Base-by-base conservation (phyloP, 2,797 vertebrate genomes). In the Corythornis leucogaster region DNA sequence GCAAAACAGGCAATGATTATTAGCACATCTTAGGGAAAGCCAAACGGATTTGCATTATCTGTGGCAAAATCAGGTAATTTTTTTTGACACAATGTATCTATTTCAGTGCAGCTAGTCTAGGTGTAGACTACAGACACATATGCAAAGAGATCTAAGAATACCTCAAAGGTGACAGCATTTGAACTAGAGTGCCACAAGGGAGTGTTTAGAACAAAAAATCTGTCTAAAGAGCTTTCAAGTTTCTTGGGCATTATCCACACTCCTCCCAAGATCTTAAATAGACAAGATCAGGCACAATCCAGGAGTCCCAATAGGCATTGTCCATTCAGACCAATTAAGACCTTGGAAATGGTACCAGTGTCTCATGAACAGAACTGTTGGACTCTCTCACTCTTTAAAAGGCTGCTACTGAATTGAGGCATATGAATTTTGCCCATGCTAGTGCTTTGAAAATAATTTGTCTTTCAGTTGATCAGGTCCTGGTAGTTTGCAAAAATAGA, bases 61-160 rank as follows among this genome's bases (percentile, higher is more conserved):
- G 57, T 33, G 77, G 17, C 53, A 67, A 59, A 70, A 24, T 48
- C 31, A 77, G 4, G 30, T 26, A 67, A 48, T 61, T 28, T 87
- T 42, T 71, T 81, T 48, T 70, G 31, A 59, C 28, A 77, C 35
- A 59, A 58, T 20, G 24, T 26, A 89, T 59, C 64, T 83, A 19
- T 45, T 85, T 77, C 50, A 74, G 55, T 48, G 62, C 50, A 83
- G 33, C 20, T 64, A 38, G 50, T 48, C 66, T 67, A 82, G 76
- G 77, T 8, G 3, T 1, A 4, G 35, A 28, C 45, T 61, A 67
- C 33, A 71, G 33, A 70, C 31, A 38, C 0, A 0, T 71, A 85
- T 67, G 19, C 54, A 50, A 89, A 89, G 12, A 62, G 58, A 88
- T 92, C 84, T 86, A 86, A 91, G 73, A 82, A 70, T 35, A 77